Percentiles rank a stretch among this genome's conserved stretches.
Conservation (phyloP, 2,113 vertebrate genomes). For the Lepus timidus region DNA sequence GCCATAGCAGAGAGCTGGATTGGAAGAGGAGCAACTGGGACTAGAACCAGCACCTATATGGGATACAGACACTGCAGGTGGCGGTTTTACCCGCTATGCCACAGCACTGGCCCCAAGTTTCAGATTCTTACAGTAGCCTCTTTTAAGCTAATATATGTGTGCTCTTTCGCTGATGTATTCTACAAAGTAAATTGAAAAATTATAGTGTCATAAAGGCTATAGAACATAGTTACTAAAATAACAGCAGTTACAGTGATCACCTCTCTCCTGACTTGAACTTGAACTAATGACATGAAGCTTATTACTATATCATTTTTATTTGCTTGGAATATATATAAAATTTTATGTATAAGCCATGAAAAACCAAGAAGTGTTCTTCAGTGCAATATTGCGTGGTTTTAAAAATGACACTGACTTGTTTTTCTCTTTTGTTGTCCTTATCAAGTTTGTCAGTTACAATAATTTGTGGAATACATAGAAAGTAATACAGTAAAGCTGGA, state of each 20-base stretch:
- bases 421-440: neutral
- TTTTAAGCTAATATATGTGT: constrained; percentile 41
- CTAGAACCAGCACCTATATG: too few species aligned
- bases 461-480: neutral
- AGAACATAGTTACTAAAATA: constrained; percentile 17
- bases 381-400: neutral
- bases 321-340: neutral
- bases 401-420: neutral
- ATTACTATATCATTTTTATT: constrained; percentile 16
- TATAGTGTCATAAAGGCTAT: constrained; percentile 6
- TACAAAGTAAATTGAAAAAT: constrained; percentile 33
- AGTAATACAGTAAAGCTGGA: neutral
- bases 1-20: too few species aligned
- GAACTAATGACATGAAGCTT: constrained; percentile 25
- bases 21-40: too few species aligned
- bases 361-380: neutral
- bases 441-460: neutral
- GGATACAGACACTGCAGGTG: too few species aligned
- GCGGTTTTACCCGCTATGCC: too few species aligned
- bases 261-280: constrained; percentile 1
- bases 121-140: neutral
- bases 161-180: constrained; percentile 15
- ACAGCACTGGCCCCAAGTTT: too few species aligned
- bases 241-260: constrained; percentile 29
- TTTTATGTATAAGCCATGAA: neutral